A percentile compares a stretch with the other conserved stretches of the same genome.
Evolutionary conservation across 2,797 vertebrate genomes (phyloP).

Genomic region (Ceryle rudis): DNA sequence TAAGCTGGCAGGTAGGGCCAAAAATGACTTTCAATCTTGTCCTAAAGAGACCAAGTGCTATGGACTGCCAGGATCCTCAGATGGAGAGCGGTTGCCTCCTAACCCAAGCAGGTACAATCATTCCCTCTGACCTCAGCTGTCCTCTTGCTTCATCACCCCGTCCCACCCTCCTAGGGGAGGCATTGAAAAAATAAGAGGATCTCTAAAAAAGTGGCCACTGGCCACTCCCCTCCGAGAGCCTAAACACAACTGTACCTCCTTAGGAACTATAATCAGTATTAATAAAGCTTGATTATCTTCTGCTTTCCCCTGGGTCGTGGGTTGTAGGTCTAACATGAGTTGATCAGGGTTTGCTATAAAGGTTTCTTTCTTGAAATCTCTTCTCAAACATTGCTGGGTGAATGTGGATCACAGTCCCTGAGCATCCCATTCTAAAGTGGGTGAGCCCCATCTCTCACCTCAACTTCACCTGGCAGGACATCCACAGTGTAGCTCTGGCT

Average conservation of each 20-base stretch:
- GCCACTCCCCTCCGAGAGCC: background rate
- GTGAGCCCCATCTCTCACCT: background rate
- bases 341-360: background rate
- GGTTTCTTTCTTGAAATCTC: background rate
- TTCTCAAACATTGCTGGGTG: background rate
- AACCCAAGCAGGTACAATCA: background rate
- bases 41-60: background rate
- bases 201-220: background rate
- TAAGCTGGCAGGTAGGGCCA: background rate
- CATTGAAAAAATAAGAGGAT: background rate
- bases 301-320: background rate
- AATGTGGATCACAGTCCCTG: background rate
- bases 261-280: background rate
- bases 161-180: accelerated
- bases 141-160: background rate
- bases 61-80: accelerated
- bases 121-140: background rate
- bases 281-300: background rate
- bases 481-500: background rate
- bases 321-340: background rate
- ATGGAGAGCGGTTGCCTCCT: accelerated
- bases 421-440: accelerated
- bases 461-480: background rate
- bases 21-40: background rate
- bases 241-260: background rate